Evolutionary conservation across 2,888 invertebrate species (phyloP).

Genomic region (Drosophila picticornis): DNA sequence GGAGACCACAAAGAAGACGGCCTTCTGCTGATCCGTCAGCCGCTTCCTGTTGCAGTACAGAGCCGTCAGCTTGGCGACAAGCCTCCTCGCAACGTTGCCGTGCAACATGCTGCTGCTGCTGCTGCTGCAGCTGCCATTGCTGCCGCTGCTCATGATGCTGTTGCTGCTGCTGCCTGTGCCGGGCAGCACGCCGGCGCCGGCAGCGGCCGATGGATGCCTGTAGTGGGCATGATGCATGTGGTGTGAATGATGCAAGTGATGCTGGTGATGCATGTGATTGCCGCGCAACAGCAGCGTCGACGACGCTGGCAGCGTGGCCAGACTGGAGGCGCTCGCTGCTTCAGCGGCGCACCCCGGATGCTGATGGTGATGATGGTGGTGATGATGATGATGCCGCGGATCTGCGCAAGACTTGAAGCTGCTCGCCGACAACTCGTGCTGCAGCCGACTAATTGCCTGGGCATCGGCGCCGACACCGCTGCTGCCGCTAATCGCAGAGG

Average conservation of each 20-base stretch:
- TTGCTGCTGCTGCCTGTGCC: slow-evolving; percentile 23
- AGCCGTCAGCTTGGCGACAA: slow-evolving; percentile 83
- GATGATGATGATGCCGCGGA: slow-evolving; percentile 83
- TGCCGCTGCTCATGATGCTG: slow-evolving; percentile 5
- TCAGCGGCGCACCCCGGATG: slow-evolving; percentile 48
- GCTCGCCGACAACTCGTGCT: slow-evolving; percentile 76
- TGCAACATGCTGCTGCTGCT: slow-evolving; percentile 66
- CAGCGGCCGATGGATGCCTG: slow-evolving; percentile 31
- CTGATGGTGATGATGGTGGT: slow-evolving; percentile 83
- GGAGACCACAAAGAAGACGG: slow-evolving; percentile 83
- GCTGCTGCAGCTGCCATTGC: slow-evolving; percentile 17
- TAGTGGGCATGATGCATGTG: slow-evolving; percentile 70
- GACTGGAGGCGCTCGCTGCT: not conserved
- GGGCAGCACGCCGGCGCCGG: slow-evolving; percentile 11
- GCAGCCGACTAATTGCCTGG: slow-evolving; percentile 62
- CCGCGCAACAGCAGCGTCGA: slow-evolving; percentile 57
- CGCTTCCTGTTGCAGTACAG: slow-evolving; percentile 84
- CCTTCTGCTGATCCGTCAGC: slow-evolving; percentile 84
- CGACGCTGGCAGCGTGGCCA: slow-evolving; percentile 50
- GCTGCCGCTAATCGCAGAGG: slow-evolving; percentile 80
- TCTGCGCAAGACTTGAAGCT: slow-evolving; percentile 82
- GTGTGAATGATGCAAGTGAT: slow-evolving; percentile 71
- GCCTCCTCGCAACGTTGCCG: slow-evolving; percentile 84
- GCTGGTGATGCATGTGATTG: slow-evolving; percentile 67
- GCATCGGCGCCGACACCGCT: slow-evolving; percentile 65